Evolutionary conservation across 2,888 invertebrate species (phyloP), one percentile per base, ranked within the genome.

Genomic region (Philonicus albiceps): DNA sequence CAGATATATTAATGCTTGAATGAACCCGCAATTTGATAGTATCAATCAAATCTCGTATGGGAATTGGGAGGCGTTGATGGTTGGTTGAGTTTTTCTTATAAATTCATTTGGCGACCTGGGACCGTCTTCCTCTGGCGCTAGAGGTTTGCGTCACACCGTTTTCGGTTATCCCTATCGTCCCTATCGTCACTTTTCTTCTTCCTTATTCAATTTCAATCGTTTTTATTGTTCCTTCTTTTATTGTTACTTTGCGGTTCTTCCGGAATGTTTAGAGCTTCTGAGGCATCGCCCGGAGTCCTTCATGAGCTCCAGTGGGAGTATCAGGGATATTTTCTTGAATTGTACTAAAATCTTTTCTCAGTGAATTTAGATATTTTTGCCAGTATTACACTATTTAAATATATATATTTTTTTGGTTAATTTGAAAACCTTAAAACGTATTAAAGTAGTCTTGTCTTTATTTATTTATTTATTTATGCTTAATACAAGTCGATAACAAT

Each of bases 1-100:
- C 88, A 88, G 87, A 86, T 87, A 88, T 88, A 89, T 88, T 89
- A 88, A 88, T 89, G 88, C 88, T 86, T 85, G 88, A 88, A 88
- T 88, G 88, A 88, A 88, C 88, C 88, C 87, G 84, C 88, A 88
- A 88, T 88, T 89, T 89, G 87, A 88, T 88, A 87, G 88, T 88
- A 88, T 87, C 88, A 88, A 88, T 88, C 88, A 88, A 87, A 88
- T 86, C 88, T 88, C 87, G 87, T 87, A 49, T 84, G 84, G 84
- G 84, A 84, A 84, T 84, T 84, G 84, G 55, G 73, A 84, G 84
- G 84, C 73, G 84, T 84, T 84, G 84, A 84, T 84, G 84, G 84
- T 84, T 84, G 84, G 84, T 30, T 84, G 84, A 84, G 43, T 73
- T 84, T 64, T 64, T 73, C 84, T 84, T 84, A 84, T 73, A 84